Evolutionary conservation across 2,888 invertebrate genomes (phyloP).

Genomic region (Junonia oenone): DNA sequence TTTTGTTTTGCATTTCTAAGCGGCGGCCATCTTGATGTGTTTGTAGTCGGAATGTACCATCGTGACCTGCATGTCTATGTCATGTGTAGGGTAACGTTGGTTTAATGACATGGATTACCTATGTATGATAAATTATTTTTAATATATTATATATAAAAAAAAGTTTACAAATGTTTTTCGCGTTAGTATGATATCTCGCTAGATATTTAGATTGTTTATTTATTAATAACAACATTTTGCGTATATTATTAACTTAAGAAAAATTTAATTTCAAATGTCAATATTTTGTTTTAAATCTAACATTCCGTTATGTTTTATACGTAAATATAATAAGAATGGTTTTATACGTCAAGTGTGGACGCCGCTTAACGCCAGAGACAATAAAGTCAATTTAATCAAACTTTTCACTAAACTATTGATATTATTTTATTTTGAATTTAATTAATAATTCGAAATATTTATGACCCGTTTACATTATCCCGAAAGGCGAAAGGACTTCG

Average conservation of each 20-base stretch:
- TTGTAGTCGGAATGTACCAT: too few species aligned
- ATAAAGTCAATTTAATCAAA: constrained; percentile 11
- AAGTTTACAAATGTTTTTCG: too few species aligned
- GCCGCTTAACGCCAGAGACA: constrained; percentile 15
- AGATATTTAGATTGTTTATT: too few species aligned
- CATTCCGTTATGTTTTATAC: not conserved
- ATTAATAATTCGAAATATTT: not conserved
- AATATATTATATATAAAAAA: too few species aligned
- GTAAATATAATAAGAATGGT: not conserved
- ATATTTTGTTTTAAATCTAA: not conserved
- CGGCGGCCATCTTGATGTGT: constrained; percentile 5
- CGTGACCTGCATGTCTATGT: too few species aligned
- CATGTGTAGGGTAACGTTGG: too few species aligned
- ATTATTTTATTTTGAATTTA: not conserved
- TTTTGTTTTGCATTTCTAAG: not conserved
- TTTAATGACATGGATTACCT: too few species aligned
- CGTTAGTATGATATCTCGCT: too few species aligned
- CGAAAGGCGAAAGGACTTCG: not conserved
- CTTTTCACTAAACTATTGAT: constrained; percentile 9
- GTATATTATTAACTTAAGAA: too few species aligned
- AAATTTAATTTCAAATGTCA: too few species aligned
- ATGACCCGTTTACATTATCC: not conserved
- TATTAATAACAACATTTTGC: too few species aligned
- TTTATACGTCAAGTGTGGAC: constrained; percentile 18
- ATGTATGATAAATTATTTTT: too few species aligned